These are phyloP conservation scores for Scaptodrosophila latifasciaeformis DNA, from an alignment of 2,888 invertebrate genomes.

Conservation along the genomic window DNA sequence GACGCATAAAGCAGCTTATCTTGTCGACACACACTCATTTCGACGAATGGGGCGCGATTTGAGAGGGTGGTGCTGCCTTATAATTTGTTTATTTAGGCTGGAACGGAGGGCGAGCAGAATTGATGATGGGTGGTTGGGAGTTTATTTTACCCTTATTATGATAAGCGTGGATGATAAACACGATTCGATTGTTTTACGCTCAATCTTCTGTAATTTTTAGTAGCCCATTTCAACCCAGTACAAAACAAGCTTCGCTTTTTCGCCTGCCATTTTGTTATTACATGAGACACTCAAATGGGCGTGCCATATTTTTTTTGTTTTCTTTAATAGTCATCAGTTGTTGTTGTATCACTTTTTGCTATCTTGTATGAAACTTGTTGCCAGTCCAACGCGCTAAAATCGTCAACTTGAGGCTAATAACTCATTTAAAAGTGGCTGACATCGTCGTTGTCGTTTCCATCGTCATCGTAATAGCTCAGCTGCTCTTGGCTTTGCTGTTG, in stretches of 20 bases:
- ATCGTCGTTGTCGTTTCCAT: constrained; percentile 19
- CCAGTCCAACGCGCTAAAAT: constrained; percentile 35
- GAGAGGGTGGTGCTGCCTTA: constrained; percentile 1
- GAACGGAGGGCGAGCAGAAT: neutral
- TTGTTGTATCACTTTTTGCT: constrained; percentile 4
- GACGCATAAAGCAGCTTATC: constrained; percentile 61
- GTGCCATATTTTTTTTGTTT: constrained; percentile 43
- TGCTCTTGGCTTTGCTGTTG: constrained; percentile 20
- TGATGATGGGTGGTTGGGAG: neutral
- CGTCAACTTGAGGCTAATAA: constrained; percentile 62
- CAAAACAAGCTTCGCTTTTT: too few relatives aligned
- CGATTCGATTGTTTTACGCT: constrained; percentile 4
- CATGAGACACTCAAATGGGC: constrained; percentile 44
- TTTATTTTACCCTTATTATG: constrained; percentile 43
- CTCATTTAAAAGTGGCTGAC: constrained; percentile 62
- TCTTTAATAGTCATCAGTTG: constrained; percentile 7
- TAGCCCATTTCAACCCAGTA: too few relatives aligned
- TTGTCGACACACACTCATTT: constrained; percentile 63
- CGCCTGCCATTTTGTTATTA: constrained; percentile 29
- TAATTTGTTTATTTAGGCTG: neutral
- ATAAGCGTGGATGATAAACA: constrained; percentile 63
- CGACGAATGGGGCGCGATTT: too few relatives aligned
- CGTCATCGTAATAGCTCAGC: constrained; percentile 25
- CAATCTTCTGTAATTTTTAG: too few relatives aligned
- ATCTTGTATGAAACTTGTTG: constrained; percentile 36